Percentiles rank a stretch among this genome's conserved stretches.
These are phyloP conservation scores for Gila robusta DNA, from an alignment of 2,797 vertebrate genomes.

Conservation along the genomic window DNA sequence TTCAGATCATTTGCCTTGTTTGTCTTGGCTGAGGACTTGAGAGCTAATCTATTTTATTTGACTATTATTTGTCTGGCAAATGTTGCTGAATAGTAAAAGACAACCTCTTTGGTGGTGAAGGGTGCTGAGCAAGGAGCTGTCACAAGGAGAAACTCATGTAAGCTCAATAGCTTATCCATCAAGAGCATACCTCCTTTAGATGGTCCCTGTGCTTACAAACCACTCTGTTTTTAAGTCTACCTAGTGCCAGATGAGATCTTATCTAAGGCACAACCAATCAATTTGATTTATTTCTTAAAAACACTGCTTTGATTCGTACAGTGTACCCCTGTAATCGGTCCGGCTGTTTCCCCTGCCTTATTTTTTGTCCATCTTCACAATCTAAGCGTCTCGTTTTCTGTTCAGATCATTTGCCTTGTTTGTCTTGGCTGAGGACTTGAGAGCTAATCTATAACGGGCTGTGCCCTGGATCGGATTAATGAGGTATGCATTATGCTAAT, in stretches of 20 bases:
- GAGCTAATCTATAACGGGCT: slow-evolving; percentile 49
- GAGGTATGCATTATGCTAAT: slow-evolving; percentile 48
- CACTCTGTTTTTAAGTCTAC: neutral
- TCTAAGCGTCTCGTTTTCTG: slow-evolving; percentile 20
- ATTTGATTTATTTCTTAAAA: neutral
- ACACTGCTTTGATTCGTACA: neutral
- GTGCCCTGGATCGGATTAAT: slow-evolving; percentile 48
- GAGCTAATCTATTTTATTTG: no score
- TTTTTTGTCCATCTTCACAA: slow-evolving; percentile 19
- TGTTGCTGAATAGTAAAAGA: neutral
- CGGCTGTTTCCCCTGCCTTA: neutral
- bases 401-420: slow-evolving; percentile 39
- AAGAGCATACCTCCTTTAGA: neutral
- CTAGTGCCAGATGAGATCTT: neutral
- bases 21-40: no score
- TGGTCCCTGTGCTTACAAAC: neutral
- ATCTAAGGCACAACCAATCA: neutral
- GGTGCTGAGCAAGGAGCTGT: neutral
- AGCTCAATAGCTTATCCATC: slow-evolving; percentile 3
- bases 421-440: slow-evolving; percentile 30
- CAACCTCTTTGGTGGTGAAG: slow-evolving; percentile 9
- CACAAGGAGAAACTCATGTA: neutral
- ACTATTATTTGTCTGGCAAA: neutral
- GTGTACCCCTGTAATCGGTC: neutral
- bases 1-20: no score